phyloP scores from a whole-genome alignment of 2,888 invertebrate genomes.

The Aphidoletes aphidimyza region DNA sequence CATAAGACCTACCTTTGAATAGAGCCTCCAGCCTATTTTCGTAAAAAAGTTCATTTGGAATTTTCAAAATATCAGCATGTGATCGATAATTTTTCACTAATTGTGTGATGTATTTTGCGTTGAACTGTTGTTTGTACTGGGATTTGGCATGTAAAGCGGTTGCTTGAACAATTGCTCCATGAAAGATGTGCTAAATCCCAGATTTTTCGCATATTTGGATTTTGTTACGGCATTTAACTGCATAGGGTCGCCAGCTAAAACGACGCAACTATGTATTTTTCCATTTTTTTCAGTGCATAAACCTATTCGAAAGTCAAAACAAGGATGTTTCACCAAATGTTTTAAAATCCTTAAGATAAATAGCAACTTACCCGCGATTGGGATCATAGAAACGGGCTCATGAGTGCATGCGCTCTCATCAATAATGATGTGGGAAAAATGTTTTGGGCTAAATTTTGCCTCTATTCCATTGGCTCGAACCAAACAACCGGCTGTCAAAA shows the following conservation, averaged over 20 bases:
- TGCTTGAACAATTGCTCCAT: conserved; percentile 29
- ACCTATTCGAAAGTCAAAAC: neutral
- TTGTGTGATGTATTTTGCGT: conserved; percentile 77
- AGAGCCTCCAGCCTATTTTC: conserved; percentile 70
- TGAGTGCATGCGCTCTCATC: conserved; percentile 83
- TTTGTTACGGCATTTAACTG: conserved; percentile 76
- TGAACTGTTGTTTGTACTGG: conserved; percentile 61
- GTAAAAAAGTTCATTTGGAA: conserved; percentile 81
- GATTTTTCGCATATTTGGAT: neutral
- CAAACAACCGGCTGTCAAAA: conserved; percentile 68
- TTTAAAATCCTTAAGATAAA: too few relatives aligned
- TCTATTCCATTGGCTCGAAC: conserved; percentile 45
- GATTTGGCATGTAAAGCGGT: conserved; percentile 62
- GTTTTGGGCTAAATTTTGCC: neutral
- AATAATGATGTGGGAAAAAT: conserved; percentile 76
- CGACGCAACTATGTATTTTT: conserved; percentile 62
- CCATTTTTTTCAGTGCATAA: conserved; percentile 56
- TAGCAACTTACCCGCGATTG: conserved; percentile 59
- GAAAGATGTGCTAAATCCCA: neutral
- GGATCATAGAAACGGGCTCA: conserved; percentile 75
- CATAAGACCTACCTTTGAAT: too few relatives aligned
- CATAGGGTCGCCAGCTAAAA: conserved; percentile 79
- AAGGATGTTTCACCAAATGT: too few relatives aligned
- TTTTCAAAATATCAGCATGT: conserved; percentile 72
- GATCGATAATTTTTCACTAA: conserved; percentile 80